Conservation (phyloP, 2,113 vertebrate species). For the Chloropsis hardwickii region DNA sequence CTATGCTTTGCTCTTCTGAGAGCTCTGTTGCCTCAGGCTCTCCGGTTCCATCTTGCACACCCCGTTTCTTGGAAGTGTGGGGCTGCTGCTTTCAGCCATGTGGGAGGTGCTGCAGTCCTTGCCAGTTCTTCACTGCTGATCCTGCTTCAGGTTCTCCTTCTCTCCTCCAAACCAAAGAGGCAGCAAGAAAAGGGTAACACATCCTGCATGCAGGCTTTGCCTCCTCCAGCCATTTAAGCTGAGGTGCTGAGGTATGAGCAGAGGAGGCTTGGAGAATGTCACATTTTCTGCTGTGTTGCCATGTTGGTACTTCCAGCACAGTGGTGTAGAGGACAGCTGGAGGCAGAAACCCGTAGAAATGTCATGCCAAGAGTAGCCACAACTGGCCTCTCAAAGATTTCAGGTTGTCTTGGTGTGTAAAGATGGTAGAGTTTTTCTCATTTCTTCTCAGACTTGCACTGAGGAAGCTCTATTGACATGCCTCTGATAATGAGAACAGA, state of each 20-base stretch:
- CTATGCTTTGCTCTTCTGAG: background rate
- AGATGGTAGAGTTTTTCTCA: background rate
- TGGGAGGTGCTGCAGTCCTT: rapidly evolving
- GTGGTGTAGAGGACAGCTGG: rapidly evolving
- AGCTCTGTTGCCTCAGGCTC: background rate
- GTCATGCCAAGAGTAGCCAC: background rate
- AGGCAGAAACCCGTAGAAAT: background rate
- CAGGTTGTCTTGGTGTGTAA: background rate
- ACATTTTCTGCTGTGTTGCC: background rate
- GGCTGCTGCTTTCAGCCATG: rapidly evolving
- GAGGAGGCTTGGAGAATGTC: background rate
- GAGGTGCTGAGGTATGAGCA: background rate
- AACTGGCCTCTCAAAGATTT: background rate
- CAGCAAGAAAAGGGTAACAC: background rate
- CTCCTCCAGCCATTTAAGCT: background rate
- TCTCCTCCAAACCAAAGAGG: background rate
- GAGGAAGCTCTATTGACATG: background rate
- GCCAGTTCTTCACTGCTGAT: background rate
- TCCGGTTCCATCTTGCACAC: rapidly evolving
- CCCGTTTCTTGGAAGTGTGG: background rate
- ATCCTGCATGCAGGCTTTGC: rapidly evolving
- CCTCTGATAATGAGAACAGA: background rate
- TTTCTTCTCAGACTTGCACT: background rate
- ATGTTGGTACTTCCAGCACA: rapidly evolving
- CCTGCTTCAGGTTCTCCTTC: background rate